Evolutionary conservation across 2,888 invertebrate genomes (phyloP).

Genomic region (Caenorhabditis sp.): DNA sequence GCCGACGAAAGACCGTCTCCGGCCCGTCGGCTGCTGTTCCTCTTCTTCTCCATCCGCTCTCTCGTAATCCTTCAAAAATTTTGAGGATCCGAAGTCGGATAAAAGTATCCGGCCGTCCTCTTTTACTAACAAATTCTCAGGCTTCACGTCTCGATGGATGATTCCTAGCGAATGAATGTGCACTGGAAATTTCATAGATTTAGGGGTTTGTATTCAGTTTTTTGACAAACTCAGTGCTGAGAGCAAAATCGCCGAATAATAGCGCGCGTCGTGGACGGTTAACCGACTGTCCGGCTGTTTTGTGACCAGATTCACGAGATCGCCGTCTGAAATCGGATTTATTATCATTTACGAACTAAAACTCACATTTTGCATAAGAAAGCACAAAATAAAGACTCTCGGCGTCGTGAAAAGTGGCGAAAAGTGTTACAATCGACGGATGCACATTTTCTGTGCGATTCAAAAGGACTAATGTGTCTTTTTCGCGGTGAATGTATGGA

Average conservation of each 20-base stretch:
- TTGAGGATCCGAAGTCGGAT: slow-evolving; percentile 96
- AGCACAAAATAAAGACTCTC: slow-evolving; percentile 95
- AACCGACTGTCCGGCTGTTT: slow-evolving; percentile 58
- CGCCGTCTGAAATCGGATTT: slow-evolving; percentile 59
- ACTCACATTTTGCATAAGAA: slow-evolving; percentile 81
- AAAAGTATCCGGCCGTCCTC: slow-evolving; percentile 96
- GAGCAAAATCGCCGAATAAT: slow-evolving; percentile 94
- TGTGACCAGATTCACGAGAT: slow-evolving; percentile 58
- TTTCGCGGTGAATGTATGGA: slow-evolving; percentile 63
- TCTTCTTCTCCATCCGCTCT: slow-evolving; percentile 11
- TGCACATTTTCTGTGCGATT: slow-evolving; percentile 80
- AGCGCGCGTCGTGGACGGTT: slow-evolving; percentile 86
- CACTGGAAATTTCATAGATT: too few species aligned
- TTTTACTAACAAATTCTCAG: slow-evolving; percentile 93
- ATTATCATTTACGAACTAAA: slow-evolving; percentile 1
- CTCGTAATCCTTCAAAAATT: slow-evolving; percentile 51
- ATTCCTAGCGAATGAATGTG: slow-evolving; percentile 71
- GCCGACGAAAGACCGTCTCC: slow-evolving; percentile 87
- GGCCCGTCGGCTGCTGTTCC: not conserved
- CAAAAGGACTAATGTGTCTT: slow-evolving; percentile 80
- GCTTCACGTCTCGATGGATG: slow-evolving; percentile 76
- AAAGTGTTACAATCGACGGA: slow-evolving; percentile 92
- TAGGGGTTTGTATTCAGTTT: too few species aligned
- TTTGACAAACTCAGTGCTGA: slow-evolving; percentile 85
- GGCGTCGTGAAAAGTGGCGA: slow-evolving; percentile 95